Evolutionary conservation across 2,113 vertebrate genomes (phyloP).

Genomic region (Tapirus terrestris): DNA sequence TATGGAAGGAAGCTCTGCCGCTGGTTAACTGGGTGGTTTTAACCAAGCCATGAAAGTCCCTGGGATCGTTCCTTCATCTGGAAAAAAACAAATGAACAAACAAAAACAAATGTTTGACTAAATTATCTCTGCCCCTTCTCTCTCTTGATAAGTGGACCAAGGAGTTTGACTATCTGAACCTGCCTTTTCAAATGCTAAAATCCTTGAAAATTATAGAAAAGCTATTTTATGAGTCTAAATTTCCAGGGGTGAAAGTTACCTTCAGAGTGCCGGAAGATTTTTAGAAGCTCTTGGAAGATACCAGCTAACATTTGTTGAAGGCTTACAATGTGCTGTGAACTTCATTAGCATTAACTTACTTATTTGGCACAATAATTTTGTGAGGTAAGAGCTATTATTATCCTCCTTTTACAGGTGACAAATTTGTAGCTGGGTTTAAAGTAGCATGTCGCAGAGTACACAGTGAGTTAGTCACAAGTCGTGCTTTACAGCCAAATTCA

Average conservation of each 20-base stretch:
- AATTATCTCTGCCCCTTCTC: background rate
- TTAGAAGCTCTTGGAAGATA: background rate
- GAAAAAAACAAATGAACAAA: background rate
- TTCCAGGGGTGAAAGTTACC: background rate
- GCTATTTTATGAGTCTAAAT: background rate
- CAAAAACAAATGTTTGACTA: background rate
- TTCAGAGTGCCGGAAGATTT: background rate
- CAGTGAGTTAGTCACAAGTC: background rate
- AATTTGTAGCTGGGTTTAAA: background rate
- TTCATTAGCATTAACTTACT: background rate
- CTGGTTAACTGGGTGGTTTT: background rate
- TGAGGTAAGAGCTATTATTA: background rate
- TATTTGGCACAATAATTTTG: background rate
- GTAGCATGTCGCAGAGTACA: background rate
- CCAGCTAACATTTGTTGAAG: background rate
- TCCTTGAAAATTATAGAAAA: background rate
- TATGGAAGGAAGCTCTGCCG: background rate
- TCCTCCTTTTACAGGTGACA: background rate
- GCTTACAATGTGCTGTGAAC: background rate
- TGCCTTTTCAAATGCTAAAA: background rate
- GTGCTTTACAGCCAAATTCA: background rate
- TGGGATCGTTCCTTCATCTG: background rate
- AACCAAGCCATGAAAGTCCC: background rate
- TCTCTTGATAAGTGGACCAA: background rate
- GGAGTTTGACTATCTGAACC: background rate